phyloP scores from a whole-genome alignment of 2,113 vertebrate genomes.

The Pontoporia blainvillei region DNA sequence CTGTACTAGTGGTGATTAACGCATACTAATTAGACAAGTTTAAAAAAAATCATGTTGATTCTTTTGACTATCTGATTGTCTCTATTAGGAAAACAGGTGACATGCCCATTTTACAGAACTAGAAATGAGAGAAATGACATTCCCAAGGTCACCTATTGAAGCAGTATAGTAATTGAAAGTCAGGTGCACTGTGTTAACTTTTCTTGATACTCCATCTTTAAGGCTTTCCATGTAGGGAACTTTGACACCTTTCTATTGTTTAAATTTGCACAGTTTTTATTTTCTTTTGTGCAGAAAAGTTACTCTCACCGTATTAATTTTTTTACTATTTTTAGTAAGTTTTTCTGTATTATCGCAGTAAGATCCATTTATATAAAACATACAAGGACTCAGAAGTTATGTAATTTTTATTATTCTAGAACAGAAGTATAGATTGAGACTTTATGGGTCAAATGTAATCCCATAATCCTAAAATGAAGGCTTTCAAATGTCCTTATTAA shows the following conservation, averaged over 20 bases:
- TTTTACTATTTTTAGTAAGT: background rate
- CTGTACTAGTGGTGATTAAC: constrained; percentile 53
- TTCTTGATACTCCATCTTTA: background rate
- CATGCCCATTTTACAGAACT: constrained; percentile 57
- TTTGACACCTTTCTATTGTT: background rate
- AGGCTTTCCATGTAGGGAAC: background rate
- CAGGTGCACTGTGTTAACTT: background rate
- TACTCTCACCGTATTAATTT: background rate
- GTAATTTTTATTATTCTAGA: constrained; percentile 25
- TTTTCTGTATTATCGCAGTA: background rate
- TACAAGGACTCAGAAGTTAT: background rate
- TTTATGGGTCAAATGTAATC: background rate
- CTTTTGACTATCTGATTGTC: background rate
- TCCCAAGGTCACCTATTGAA: constrained; percentile 48
- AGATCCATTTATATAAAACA: constrained; percentile 9
- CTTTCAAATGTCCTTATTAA: constrained; percentile 9
- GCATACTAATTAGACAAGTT: constrained; percentile 47
- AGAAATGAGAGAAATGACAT: constrained; percentile 34
- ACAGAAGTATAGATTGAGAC: background rate
- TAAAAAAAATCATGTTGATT: background rate
- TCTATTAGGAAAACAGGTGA: background rate
- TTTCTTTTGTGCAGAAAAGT: background rate
- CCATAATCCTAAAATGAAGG: background rate
- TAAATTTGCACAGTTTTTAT: background rate
- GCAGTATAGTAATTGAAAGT: background rate